Percentiles rank a stretch among this genome's conserved stretches.
Evolutionary conservation across 2,797 vertebrate genomes (phyloP).

Genomic region (Avahi laniger): DNA sequence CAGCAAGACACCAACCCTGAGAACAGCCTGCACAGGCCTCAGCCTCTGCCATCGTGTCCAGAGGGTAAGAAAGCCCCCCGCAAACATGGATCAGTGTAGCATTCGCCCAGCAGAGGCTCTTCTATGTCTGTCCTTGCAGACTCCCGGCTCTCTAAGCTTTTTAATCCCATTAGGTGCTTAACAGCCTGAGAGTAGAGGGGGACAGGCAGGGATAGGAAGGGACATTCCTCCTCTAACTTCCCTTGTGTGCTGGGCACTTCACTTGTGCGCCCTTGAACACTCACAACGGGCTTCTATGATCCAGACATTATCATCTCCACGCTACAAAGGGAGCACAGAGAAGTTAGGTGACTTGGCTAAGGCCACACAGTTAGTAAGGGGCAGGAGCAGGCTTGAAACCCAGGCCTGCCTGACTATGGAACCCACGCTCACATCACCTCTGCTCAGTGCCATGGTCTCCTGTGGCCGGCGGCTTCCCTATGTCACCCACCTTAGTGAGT

Average conservation of each 20-base stretch:
- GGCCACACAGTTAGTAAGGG: background rate
- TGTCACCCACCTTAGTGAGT: conserved; percentile 87
- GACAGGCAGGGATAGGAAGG: background rate
- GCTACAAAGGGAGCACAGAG: background rate
- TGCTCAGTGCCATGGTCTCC: background rate
- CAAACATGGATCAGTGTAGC: conserved; percentile 75
- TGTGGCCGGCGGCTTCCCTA: conserved; percentile 22
- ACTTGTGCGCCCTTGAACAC: background rate
- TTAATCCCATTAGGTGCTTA: conserved; percentile 81
- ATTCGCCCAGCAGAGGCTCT: background rate
- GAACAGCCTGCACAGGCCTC: conserved; percentile 54
- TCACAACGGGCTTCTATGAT: background rate
- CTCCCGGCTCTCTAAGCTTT: background rate
- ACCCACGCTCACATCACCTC: background rate
- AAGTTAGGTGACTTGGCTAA: background rate
- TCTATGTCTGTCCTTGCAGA: conserved; percentile 55
- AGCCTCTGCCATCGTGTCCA: conserved; percentile 84
- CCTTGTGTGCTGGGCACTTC: background rate
- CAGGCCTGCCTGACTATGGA: background rate
- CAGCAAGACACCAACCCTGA: background rate
- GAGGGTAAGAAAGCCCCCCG: conserved; percentile 83
- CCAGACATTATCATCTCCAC: background rate
- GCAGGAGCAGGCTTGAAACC: background rate
- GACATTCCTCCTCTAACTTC: background rate
- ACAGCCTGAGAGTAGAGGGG: background rate